Conservation (phyloP, 2,797 vertebrate species). For the Coregonus ussuriensis region DNA sequence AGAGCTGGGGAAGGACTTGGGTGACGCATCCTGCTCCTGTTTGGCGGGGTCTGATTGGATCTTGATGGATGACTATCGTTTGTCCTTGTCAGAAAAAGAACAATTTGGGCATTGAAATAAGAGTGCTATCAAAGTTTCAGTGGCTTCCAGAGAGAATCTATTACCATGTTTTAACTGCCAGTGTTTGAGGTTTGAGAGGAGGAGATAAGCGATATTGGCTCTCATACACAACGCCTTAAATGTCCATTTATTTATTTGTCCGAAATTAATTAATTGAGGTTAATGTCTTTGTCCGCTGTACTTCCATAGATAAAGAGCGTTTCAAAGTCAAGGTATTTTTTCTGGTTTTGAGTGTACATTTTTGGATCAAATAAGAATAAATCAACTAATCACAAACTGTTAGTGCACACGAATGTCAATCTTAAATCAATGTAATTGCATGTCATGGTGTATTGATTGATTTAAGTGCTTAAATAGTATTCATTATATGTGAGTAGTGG, state of each 20-base stretch:
- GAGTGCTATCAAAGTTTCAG: slow-evolving; percentile 88
- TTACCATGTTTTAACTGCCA: slow-evolving; percentile 60
- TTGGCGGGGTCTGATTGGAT: slow-evolving; percentile 79
- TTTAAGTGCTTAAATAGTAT: background rate
- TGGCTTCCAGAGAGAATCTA: slow-evolving; percentile 81
- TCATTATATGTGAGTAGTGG: slow-evolving; percentile 10
- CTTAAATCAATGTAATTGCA: background rate
- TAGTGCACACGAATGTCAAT: background rate
- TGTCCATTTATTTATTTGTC: slow-evolving; percentile 31
- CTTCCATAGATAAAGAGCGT: background rate
- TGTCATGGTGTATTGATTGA: slow-evolving; percentile 11
- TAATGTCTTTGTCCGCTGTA: slow-evolving; percentile 9
- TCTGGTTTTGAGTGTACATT: slow-evolving; percentile 12
- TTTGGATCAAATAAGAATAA: background rate
- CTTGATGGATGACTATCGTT: slow-evolving; percentile 91
- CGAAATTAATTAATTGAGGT: slow-evolving; percentile 35
- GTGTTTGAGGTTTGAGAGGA: slow-evolving; percentile 12
- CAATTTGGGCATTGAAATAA: slow-evolving; percentile 85
- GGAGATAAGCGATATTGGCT: slow-evolving; percentile 21
- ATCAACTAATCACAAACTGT: background rate
- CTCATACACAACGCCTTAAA: slow-evolving; percentile 20
- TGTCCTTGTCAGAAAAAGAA: slow-evolving; percentile 87
- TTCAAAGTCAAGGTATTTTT: slow-evolving; percentile 1
- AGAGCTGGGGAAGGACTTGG: slow-evolving; percentile 71
- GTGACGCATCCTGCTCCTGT: slow-evolving; percentile 74